Evolutionary conservation across 2,888 invertebrate genomes (phyloP).

Genomic region (Drosophila engyochracea): DNA sequence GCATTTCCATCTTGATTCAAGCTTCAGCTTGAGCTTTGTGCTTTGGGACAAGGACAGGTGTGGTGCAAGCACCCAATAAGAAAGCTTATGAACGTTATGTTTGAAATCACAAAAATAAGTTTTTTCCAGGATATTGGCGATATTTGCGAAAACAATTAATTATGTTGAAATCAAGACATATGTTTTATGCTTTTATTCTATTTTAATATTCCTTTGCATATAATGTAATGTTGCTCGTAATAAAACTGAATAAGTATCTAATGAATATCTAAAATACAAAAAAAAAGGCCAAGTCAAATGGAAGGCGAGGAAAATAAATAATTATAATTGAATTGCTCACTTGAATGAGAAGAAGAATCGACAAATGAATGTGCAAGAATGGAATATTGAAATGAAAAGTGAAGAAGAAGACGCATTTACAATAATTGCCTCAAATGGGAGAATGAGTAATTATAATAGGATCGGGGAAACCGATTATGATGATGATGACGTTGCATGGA

Average conservation of each 20-base stretch:
- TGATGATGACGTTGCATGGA: constrained; percentile 30
- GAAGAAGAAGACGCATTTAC: constrained; percentile 48
- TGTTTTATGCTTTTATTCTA: not conserved
- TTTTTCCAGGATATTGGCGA: not conserved
- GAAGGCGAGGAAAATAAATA: constrained; percentile 20
- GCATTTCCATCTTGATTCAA: not conserved
- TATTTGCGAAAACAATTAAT: not conserved
- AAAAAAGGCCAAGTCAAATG: not conserved
- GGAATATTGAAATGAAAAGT: constrained; percentile 26
- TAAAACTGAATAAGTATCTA: not conserved
- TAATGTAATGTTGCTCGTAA: not conserved
- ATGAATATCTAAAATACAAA: not conserved
- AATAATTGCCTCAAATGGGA: constrained; percentile 64
- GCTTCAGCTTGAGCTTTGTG: constrained; percentile 5
- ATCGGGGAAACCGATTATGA: constrained; percentile 35
- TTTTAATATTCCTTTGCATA: not conserved
- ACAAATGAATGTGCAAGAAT: constrained; percentile 18
- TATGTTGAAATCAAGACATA: not conserved
- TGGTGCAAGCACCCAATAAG: not conserved
- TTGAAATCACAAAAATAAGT: not conserved
- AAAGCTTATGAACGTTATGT: constrained; percentile 6
- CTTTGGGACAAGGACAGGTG: constrained; percentile 18
- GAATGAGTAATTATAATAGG: constrained; percentile 55
- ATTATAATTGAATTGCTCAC: constrained; percentile 46
- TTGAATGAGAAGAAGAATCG: not conserved